phyloP scores from a whole-genome alignment of 2,797 vertebrate species.

The Rhinatrema bivittatum region DNA sequence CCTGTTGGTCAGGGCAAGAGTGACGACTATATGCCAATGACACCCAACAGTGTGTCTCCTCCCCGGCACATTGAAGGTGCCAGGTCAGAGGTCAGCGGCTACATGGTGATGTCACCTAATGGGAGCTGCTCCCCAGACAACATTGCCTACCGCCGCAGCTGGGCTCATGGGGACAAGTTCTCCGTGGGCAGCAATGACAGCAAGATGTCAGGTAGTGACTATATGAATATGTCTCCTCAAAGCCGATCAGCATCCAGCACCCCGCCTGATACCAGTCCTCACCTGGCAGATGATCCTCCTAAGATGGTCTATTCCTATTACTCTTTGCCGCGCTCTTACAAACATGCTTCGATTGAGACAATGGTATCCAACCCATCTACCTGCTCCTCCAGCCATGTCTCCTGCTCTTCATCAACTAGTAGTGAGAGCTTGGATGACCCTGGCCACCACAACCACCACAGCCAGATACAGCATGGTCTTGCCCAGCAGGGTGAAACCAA shows the following conservation, averaged over 20 bases:
- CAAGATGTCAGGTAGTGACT: slow-evolving; percentile 54
- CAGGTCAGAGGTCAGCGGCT: slow-evolving; percentile 51
- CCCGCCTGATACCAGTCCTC: slow-evolving; percentile 24
- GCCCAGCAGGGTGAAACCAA: neutral
- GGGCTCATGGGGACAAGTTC: neutral
- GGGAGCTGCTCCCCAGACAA: slow-evolving; percentile 66
- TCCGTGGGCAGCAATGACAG: slow-evolving; percentile 48
- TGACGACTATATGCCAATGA: slow-evolving; percentile 73
- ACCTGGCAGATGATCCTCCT: slow-evolving; percentile 16
- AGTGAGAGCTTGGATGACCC: slow-evolving; percentile 68
- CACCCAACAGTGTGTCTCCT: slow-evolving; percentile 62
- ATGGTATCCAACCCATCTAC: slow-evolving; percentile 16
- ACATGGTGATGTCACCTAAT: slow-evolving; percentile 71
- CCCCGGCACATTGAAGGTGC: slow-evolving; percentile 56
- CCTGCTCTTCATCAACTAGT: slow-evolving; percentile 70
- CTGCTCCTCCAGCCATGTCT: slow-evolving; percentile 42
- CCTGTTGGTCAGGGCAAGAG: slow-evolving; percentile 13
- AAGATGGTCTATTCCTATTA: slow-evolving; percentile 68
- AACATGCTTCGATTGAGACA: slow-evolving; percentile 49
- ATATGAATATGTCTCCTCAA: slow-evolving; percentile 77
- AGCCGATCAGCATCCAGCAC: slow-evolving; percentile 55
- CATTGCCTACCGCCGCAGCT: neutral
- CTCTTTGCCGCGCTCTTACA: slow-evolving; percentile 67
- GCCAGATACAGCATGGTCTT: neutral
- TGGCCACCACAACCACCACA: slow-evolving; percentile 40